Evolutionary conservation across 2,113 vertebrate species (phyloP).

Genomic region (Orycteropus afer): DNA sequence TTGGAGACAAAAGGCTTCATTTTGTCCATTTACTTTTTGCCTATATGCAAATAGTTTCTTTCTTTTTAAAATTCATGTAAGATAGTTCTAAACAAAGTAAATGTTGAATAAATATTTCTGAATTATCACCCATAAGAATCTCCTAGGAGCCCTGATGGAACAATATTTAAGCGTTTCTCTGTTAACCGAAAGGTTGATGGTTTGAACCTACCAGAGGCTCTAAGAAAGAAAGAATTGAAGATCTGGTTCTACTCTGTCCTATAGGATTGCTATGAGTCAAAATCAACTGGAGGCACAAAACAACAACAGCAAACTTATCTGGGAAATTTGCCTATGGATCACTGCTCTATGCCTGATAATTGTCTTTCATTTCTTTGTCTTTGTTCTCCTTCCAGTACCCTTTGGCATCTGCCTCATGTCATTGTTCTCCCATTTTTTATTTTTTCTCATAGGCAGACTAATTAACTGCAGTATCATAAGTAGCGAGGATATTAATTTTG

Average conservation of each 20-base stretch:
- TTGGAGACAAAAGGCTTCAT: neutral
- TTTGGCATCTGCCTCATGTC: neutral
- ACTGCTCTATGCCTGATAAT: neutral
- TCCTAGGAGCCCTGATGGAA: too few relatives aligned
- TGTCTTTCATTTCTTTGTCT: slow-evolving; percentile 49
- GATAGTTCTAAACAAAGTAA: slow-evolving; percentile 21
- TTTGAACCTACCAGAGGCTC: neutral
- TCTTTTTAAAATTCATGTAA: neutral
- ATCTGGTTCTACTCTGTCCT: neutral
- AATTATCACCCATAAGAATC: neutral
- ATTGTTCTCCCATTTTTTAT: slow-evolving; percentile 50
- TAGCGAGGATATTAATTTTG: slow-evolving; percentile 17
- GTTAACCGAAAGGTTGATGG: too few relatives aligned
- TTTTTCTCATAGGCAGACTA: neutral
- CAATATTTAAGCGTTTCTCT: too few relatives aligned
- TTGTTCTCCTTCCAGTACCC: slow-evolving; percentile 53
- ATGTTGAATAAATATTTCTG: neutral
- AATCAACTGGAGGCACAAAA: neutral
- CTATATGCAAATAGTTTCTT: neutral
- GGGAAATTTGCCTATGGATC: neutral
- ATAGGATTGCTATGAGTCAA: neutral
- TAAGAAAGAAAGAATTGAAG: neutral
- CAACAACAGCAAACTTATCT: neutral
- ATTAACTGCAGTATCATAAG: slow-evolving; percentile 18
- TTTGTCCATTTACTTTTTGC: slow-evolving; percentile 18